Evolutionary conservation across 2,797 vertebrate species (phyloP).

Genomic region (Silurus lanzhouensis): DNA sequence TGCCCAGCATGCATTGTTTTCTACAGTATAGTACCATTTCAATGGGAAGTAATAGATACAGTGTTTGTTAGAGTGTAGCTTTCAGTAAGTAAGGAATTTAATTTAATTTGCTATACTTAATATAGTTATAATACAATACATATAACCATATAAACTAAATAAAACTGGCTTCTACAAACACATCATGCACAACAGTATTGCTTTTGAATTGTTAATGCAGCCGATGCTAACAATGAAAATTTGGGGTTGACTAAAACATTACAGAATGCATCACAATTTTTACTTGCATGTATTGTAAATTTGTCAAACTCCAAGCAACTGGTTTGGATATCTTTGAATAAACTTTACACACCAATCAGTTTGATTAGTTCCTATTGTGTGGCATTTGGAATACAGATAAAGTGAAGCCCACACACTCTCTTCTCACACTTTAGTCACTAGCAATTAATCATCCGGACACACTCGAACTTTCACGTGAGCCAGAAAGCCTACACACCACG

Average conservation of each 20-base stretch:
- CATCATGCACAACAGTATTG: too few relatives aligned
- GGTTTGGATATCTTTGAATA: neutral
- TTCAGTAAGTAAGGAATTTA: too few relatives aligned
- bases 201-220: too few relatives aligned
- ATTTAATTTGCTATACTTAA: too few relatives aligned
- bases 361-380: neutral
- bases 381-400: slow-evolving; percentile 37
- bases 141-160: too few relatives aligned
- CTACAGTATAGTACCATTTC: too few relatives aligned
- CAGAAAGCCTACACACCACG: slow-evolving; percentile 33
- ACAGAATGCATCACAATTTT: neutral
- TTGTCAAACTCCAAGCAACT: neutral
- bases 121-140: too few relatives aligned
- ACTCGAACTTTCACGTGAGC: slow-evolving; percentile 39
- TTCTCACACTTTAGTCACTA: slow-evolving; percentile 38
- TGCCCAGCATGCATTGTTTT: too few relatives aligned
- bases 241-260: neutral
- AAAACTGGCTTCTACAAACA: too few relatives aligned
- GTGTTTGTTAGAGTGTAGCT: too few relatives aligned
- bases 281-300: neutral
- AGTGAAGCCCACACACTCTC: slow-evolving; percentile 27
- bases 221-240: too few relatives aligned
- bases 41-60: too few relatives aligned
- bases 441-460: slow-evolving; percentile 50
- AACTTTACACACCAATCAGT: neutral